Percentiles rank a stretch among this genome's conserved stretches.
Conservation (phyloP, 2,113 vertebrate genomes). For the Sphaerodactylus townsendi region DNA sequence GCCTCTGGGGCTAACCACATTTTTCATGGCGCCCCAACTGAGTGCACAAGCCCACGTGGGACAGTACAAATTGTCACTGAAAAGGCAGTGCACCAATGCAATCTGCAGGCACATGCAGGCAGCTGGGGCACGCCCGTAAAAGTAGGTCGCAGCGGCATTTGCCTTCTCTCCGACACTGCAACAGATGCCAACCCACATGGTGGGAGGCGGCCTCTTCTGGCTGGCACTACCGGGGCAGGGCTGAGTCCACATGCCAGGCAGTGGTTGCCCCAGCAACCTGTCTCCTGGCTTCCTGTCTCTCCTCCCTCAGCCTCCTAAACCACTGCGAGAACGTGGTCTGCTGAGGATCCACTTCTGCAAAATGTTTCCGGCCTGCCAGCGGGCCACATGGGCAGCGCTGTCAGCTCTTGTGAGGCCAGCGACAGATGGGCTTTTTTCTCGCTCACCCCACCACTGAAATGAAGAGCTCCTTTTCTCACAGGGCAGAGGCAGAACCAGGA, state of each 20-base stretch:
- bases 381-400: fast-evolving
- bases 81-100: not conserved
- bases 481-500: not conserved
- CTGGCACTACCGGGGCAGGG: not conserved
- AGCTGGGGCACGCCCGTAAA: slow-evolving; percentile 29
- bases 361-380: too few relatives aligned
- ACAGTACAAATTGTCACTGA: fast-evolving
- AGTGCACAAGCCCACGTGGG: fast-evolving
- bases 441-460: not conserved
- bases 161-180: slow-evolving; percentile 15
- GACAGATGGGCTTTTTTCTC: not conserved
- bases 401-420: not conserved
- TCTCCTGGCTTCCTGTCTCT: not conserved
- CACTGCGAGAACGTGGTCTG: not conserved
- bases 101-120: slow-evolving; percentile 27
- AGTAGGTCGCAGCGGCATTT: slow-evolving; percentile 64
- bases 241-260: not conserved
- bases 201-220: not conserved
- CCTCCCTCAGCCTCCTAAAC: not conserved
- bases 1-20: not conserved
- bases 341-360: not conserved
- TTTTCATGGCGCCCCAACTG: not conserved
- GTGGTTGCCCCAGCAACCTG: not conserved
- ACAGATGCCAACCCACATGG: slow-evolving; percentile 33
- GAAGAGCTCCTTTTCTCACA: not conserved